A percentile compares a stretch with the other conserved stretches of the same genome.
These are phyloP conservation scores for Phanerotoma sp. DNA, from an alignment of 2,888 invertebrate genomes.

Conservation along the genomic window DNA sequence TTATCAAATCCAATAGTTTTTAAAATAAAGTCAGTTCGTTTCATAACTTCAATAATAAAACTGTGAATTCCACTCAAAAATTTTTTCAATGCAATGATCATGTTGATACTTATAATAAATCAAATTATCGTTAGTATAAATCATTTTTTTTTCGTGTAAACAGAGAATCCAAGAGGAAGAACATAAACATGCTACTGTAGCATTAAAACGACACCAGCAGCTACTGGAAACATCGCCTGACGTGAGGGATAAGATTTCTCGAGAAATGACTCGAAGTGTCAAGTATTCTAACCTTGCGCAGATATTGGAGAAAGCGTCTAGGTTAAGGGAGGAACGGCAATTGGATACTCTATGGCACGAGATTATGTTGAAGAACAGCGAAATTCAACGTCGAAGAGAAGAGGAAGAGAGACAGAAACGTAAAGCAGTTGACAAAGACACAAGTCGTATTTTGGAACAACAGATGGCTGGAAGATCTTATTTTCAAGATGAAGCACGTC, in stretches of 20 bases:
- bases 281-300: conserved; percentile 64
- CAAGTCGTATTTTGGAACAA: conserved; percentile 33
- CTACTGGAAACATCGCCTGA: conserved; percentile 57
- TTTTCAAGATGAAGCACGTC: conserved; percentile 37
- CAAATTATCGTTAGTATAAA: too few species aligned
- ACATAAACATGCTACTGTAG: conserved; percentile 60
- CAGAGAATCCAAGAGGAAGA: conserved; percentile 60
- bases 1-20: too few species aligned
- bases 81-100: too few species aligned
- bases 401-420: conserved; percentile 38
- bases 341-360: conserved; percentile 66
- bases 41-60: too few species aligned
- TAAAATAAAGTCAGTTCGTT: too few species aligned
- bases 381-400: conserved; percentile 51
- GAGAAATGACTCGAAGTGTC: conserved; percentile 60
- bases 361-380: conserved; percentile 62
- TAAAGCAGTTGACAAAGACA: conserved; percentile 17
- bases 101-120: too few species aligned
- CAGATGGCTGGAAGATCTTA: conserved; percentile 43
- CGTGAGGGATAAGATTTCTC: conserved; percentile 58
- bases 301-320: conserved; percentile 63
- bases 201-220: conserved; percentile 57
- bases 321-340: conserved; percentile 61
- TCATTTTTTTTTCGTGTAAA: too few species aligned
- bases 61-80: too few species aligned